Percentiles rank a stretch among this genome's conserved stretches.
phyloP scores from a whole-genome alignment of 2,113 vertebrate species.

The Anthoscopus minutus region DNA sequence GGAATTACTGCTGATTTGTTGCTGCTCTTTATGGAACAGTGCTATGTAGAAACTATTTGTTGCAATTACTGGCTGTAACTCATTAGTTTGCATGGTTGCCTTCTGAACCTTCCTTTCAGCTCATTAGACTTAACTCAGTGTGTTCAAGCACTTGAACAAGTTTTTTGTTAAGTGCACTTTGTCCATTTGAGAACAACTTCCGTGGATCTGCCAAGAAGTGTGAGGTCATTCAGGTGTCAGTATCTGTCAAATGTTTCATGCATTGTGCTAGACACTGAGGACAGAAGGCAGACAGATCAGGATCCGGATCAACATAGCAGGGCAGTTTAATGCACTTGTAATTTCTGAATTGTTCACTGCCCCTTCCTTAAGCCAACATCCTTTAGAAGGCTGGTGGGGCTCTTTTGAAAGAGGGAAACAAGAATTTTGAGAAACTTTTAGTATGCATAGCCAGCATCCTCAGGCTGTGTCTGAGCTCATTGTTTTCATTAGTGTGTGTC shows the following conservation, averaged over 20 bases:
- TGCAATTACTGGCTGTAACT: not conserved
- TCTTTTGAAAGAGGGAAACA: not conserved
- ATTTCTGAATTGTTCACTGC: not conserved
- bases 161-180: not conserved
- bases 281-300: not conserved
- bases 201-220: not conserved
- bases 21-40: not conserved
- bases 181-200: not conserved
- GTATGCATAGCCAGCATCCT: not conserved
- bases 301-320: not conserved
- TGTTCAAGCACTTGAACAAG: not conserved
- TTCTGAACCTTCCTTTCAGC: not conserved
- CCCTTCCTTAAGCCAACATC: not conserved
- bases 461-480: not conserved
- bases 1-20: not conserved
- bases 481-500: not conserved
- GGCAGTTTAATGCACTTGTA: not conserved
- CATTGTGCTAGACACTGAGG: not conserved
- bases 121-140: not conserved
- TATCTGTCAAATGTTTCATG: not conserved
- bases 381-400: not conserved
- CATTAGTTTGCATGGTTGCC: not conserved
- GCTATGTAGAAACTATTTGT: not conserved
- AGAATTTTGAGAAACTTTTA: not conserved
- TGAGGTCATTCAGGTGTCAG: not conserved